Base-by-base conservation (phyloP, 2,888 invertebrate species). In the Pammene aurita region DNA sequence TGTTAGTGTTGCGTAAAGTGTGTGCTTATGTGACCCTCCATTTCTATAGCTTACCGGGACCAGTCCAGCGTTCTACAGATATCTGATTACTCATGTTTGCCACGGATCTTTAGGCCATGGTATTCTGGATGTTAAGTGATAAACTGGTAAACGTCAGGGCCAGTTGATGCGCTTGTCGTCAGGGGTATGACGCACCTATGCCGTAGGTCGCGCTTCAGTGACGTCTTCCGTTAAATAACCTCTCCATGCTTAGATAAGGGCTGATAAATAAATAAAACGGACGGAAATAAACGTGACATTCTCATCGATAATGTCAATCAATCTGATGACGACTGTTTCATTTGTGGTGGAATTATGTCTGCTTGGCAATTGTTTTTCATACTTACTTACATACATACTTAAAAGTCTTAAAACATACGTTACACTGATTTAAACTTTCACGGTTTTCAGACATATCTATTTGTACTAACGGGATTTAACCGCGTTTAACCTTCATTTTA, bases 171-270 rank as follows among this genome's bases (percentile, higher is more conserved):
- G 50, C 7, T n/a, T 13, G 34, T 11, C 42, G 42, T 26, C 56
- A 38, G 81, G 78, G 80, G 73, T 72, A 76, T 89, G 88, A 89
- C 89, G 89, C 84, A 87, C 75, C 82, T 76, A 66, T 73, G 72
- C 74, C 75, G 56, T 54, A 72, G 77, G 72, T 78, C 77, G 78
- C 77, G 65, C 75, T 75, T 73, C 75, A 75, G 81, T 87, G 87
- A 87, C 88, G 87, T 85, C 78, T 75, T 75, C 72, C 71, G 79
- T 84, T 84, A 83, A 83, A 80, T 87, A 87, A 89, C 81, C 80
- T 80, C 26, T 78, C 69, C 64, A 52, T 79, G 84, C 85, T 85
- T 82, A 85, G 84, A 84, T 83, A 84, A 77, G 78, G 74, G 67
- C 75, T 76, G 85, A 85, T 85, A 85, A 85, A 83, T 80, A 82